These are phyloP conservation scores for Neoscelio sp. DNA, from an alignment of 2,888 invertebrate species.

Conservation along the genomic window DNA sequence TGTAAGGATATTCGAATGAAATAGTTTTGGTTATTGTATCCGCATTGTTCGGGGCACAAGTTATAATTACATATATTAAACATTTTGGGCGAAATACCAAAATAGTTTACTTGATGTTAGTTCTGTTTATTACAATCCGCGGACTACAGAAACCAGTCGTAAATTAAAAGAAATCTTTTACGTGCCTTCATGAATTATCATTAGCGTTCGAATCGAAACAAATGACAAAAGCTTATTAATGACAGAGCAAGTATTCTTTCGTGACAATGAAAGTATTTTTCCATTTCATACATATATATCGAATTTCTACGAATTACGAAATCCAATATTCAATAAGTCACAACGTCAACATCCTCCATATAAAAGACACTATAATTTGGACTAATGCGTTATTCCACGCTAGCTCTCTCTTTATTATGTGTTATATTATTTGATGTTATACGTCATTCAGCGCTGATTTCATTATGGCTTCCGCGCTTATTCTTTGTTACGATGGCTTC, in stretches of 20 bases:
- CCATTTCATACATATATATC: not conserved
- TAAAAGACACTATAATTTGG: conserved; percentile 17
- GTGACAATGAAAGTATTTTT: conserved; percentile 6
- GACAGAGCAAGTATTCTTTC: conserved; percentile 21
- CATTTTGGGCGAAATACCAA: not conserved
- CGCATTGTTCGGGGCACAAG: conserved; percentile 20
- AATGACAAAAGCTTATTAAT: not conserved
- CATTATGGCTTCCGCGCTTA: conserved; percentile 10
- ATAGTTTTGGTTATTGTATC: conserved; percentile 31
- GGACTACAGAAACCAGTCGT: not conserved
- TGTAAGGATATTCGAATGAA: conserved; percentile 1
- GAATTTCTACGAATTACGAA: conserved; percentile 9
- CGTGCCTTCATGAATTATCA: not conserved
- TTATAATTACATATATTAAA: conserved; percentile 15
- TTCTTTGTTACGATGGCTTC: not conserved
- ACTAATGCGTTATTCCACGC: conserved; percentile 21
- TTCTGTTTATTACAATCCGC: too few species aligned
- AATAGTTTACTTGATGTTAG: not conserved
- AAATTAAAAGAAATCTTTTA: not conserved
- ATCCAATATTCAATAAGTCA: conserved; percentile 27
- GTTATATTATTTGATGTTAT: conserved; percentile 22
- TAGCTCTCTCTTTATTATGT: conserved; percentile 15
- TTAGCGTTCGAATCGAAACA: not conserved
- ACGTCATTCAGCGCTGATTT: conserved; percentile 5
- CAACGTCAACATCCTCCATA: conserved; percentile 2